Evolutionary conservation across 2,888 invertebrate species (phyloP), one percentile per base, ranked within the genome.

Genomic region (Chrysomela aeneicollis): DNA sequence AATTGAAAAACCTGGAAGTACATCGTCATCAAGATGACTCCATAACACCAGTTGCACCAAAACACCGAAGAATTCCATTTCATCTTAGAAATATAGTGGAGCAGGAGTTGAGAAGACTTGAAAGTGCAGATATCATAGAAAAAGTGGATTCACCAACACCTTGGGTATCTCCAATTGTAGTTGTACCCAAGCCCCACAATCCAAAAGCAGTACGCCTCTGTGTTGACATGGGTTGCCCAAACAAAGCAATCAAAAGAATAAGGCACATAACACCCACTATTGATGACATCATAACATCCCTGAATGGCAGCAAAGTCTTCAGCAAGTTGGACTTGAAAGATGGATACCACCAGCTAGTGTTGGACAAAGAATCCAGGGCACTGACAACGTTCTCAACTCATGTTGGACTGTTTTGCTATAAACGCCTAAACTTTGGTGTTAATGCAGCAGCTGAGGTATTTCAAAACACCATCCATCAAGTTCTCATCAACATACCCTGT

Each of bases 371-470:
- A 49, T 49, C n/a, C 6, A 26, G 26, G 26, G 26, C 26, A 5
- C 6, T 26, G 26, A 26, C 26, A 26, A 26, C 26, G 3, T 26
- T 26, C 6, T 26, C 26, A 3, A 26, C 26, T 6, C 26, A 26
- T 26, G 6, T 26, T 26, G 26, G 26, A 3, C 26, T 26, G 3
- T 26, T 26, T 26, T 6, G 6, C 3, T 26, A 26, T 26, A 49
- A 49, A 49, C 10, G 9, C 8, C 17, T 19, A 9, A 17, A 49
- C n/a, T 49, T 12, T 19, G 49, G 49, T 18, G 19, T 49, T 17
- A 49, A 49, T 49, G 49, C 49, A 15, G 49, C 49, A 3, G 17
- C 49, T 9, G 49, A 49, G 17, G 17, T 49, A 15, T 49, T 49
- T 49, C 49, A 49, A 49, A 6, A 49, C 17, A 19, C 49, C 9